Evolutionary conservation across 2,888 invertebrate species (phyloP), one percentile per base, ranked within the genome.

Genomic region (Luperina testacea): DNA sequence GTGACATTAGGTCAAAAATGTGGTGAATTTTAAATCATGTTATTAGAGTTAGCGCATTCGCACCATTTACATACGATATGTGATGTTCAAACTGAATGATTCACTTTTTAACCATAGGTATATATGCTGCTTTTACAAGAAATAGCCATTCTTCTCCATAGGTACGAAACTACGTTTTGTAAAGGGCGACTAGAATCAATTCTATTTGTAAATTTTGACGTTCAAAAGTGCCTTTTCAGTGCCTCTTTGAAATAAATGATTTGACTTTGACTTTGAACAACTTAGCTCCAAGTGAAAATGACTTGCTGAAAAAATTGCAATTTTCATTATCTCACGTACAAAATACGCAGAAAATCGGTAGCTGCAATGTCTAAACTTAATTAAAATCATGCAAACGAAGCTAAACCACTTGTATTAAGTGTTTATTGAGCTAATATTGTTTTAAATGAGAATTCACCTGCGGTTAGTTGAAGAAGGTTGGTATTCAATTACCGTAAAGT

Each of bases 331-430:
- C 27, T 51, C 17, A 45, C 27, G 32, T 38, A 38, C 51, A 61
- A 59, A 53, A 45, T 20, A 42, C 32, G 11, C 13, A 61, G 17
- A 72, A 38, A 78, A 71, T 77, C 63, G 7, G 5, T 27, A 61
- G 42, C 38, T 67, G 32, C 71, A 80, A 77, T 74, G 74, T 69
- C 53, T 67, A 70, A 75, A 75, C 17, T 81, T 83, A 72, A 85
- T 86, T 81, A 86, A 83, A 86, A 83, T 70, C 63, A 48, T 74
- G 86, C 76, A 72, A 65, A 78, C 72, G 67, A 78, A 68, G 86
- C 75, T 59, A 59, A 70, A 74, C 53, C 48, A 48, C 65, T 74
- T 68, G 24, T 61, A 61, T 64, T 74, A 74, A 72, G 20, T 77
- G 70, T 78, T 77, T 77, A 73, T 81, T 69, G 74, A 81, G 82